Percentiles rank a stretch among this genome's conserved stretches.
Conservation (phyloP, 2,113 vertebrate genomes). For the Pimephales promelas region DNA sequence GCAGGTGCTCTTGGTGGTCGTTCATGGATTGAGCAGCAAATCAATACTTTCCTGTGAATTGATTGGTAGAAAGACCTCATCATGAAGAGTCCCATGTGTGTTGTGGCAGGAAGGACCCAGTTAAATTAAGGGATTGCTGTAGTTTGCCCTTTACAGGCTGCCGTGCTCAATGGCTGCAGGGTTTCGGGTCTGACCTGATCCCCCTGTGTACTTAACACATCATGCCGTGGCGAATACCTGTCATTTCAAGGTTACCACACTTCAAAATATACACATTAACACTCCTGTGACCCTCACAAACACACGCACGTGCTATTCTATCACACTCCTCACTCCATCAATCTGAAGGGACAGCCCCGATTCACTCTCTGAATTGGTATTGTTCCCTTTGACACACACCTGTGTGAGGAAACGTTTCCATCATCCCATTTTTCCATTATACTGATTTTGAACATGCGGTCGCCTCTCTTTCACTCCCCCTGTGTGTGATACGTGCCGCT, state of each 20-base stretch:
- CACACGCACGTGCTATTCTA: slow-evolving; percentile 47
- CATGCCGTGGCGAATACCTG: background rate
- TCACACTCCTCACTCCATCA: slow-evolving; percentile 62
- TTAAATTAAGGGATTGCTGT: slow-evolving; percentile 13
- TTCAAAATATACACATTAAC: background rate
- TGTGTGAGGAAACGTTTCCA: slow-evolving; percentile 62
- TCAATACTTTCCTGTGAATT: slow-evolving; percentile 39
- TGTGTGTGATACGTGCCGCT: background rate
- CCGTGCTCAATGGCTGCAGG: slow-evolving; percentile 8
- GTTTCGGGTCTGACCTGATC: slow-evolving; percentile 16
- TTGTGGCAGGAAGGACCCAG: slow-evolving; percentile 21
- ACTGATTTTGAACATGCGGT: background rate
- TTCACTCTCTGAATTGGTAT: slow-evolving; percentile 37
- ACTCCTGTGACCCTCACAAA: slow-evolving; percentile 23
- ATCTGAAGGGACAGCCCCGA: slow-evolving; percentile 58
- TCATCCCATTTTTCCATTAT: slow-evolving; percentile 56
- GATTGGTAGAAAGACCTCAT: slow-evolving; percentile 38
- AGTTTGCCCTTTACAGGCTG: slow-evolving; percentile 16
- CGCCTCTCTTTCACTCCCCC: no score
- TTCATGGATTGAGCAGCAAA: slow-evolving; percentile 21
- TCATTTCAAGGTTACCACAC: background rate
- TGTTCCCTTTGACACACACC: slow-evolving; percentile 54
- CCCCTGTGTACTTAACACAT: background rate
- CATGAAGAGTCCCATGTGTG: slow-evolving; percentile 36
- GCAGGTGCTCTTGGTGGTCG: slow-evolving; percentile 23